These are phyloP conservation scores for Habroteleia sp. DNA, from an alignment of 2,888 invertebrate genomes.

Conservation along the genomic window DNA sequence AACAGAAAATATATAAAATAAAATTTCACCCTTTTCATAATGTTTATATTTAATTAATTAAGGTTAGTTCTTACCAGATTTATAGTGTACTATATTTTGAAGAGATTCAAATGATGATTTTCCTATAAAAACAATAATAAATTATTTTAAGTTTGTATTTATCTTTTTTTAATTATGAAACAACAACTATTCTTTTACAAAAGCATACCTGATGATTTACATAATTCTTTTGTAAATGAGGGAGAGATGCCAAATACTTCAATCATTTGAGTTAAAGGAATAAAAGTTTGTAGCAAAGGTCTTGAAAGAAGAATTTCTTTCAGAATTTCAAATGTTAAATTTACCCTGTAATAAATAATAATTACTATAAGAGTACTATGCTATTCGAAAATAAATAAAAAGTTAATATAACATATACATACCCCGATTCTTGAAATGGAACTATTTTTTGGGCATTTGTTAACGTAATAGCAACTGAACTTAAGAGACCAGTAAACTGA, in stretches of 20 bases:
- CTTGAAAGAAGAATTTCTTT: constrained; percentile 76
- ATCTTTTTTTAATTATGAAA: not conserved
- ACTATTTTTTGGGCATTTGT: constrained; percentile 72
- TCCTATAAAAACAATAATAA: constrained; percentile 19
- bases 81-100: constrained; percentile 31
- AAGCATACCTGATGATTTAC: constrained; percentile 70
- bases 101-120: constrained; percentile 24
- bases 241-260: constrained; percentile 69
- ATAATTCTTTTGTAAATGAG: constrained; percentile 69
- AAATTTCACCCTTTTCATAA: too few relatives aligned
- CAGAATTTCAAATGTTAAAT: constrained; percentile 72
- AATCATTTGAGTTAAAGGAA: constrained; percentile 70
- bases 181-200: too few relatives aligned
- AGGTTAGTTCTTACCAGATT: too few relatives aligned
- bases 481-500: constrained; percentile 78
- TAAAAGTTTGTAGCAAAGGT: constrained; percentile 74
- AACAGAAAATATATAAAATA: constrained; percentile 54
- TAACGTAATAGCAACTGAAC: constrained; percentile 72
- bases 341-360: constrained; percentile 68
- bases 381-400: too few relatives aligned
- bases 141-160: constrained; percentile 5
- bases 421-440: constrained; percentile 73
- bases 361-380: too few relatives aligned
- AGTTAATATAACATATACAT: constrained; percentile 32
- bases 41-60: constrained; percentile 6